Base-by-base conservation (phyloP, 2,113 vertebrate genomes). In the Lichenostomus cassidix region DNA sequence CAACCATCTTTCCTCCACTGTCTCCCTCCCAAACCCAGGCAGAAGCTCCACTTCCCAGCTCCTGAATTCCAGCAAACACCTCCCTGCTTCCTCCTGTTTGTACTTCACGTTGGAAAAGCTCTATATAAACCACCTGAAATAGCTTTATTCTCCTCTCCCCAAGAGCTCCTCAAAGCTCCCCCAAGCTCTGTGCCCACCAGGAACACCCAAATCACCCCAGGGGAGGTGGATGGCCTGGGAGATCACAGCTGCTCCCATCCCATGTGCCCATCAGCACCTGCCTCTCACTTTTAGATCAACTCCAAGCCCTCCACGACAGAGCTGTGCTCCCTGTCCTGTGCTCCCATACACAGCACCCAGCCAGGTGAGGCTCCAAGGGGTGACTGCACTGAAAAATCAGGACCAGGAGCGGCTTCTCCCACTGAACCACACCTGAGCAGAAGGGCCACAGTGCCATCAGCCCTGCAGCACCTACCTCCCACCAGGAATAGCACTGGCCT, bases 361-460 rank as follows among this genome's bases (percentile, higher is more conserved):
- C 4, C 25, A n/a, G 67, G 15, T 0, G 25, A 42, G 56, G 62
- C 47, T 83, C 56, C 47, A 11, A 39, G 42, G 49, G 7, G 19
- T 5, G 46, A 65, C 37, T 14, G 33, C 12, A 46, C 35, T 1
- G 37, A n/a, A 22, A 20, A 14, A 3, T 5, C 47, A 42, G 71
- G 2, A 35, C 3, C 35, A 27, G 63, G 20, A 49, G 58, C 7
- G 50, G 80, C 47, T 59, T 63, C 24, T 56, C 35, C 12, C 44
- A 15, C 29, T 9, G 1, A 22, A 46, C 3, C 0, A 0, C 5
- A 31, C 39, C 55, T 3, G 2, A 49, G 19, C 19, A 5, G 17
- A 46, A 27, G 20, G 4, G 63, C 29, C 55, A 3, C 0, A 1
- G 46, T 1, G 3, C 67, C 47, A 19, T 4, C 27, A 18, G 12